phyloP scores from a whole-genome alignment of 2,888 invertebrate genomes.

The Patella caerulea region DNA sequence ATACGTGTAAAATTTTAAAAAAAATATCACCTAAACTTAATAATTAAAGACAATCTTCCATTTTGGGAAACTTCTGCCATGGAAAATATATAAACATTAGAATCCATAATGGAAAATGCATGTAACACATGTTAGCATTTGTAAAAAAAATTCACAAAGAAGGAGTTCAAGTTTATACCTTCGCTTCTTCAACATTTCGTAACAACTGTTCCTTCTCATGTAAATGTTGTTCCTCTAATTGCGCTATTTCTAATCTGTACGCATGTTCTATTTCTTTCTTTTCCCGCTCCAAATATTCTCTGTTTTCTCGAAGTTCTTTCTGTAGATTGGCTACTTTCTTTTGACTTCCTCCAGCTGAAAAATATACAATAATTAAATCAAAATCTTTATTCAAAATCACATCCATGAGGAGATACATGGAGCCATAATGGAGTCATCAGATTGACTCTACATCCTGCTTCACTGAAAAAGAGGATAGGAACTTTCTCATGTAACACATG shows the following conservation, averaged over 20 bases:
- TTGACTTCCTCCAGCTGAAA: conserved; percentile 40
- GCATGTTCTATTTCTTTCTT: conserved; percentile 62
- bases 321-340: conserved; percentile 18
- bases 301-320: conserved; percentile 45
- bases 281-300: conserved; percentile 58
- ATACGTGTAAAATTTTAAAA: background rate
- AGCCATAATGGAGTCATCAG: too few species aligned
- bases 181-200: conserved; percentile 51
- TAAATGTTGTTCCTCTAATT: conserved; percentile 56
- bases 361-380: background rate
- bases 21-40: background rate
- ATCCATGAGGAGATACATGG: too few species aligned
- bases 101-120: too few species aligned
- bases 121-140: too few species aligned
- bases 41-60: too few species aligned
- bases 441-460: too few species aligned
- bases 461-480: too few species aligned
- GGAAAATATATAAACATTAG: background rate
- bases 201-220: conserved; percentile 51
- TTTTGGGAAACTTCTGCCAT: background rate
- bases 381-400: background rate
- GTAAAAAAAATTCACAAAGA: too few species aligned
- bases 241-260: conserved; percentile 57
- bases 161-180: conserved; percentile 39
- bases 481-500: too few species aligned